Evolutionary conservation across 2,797 vertebrate species (phyloP).

Genomic region (Notolabrus celidotus): DNA sequence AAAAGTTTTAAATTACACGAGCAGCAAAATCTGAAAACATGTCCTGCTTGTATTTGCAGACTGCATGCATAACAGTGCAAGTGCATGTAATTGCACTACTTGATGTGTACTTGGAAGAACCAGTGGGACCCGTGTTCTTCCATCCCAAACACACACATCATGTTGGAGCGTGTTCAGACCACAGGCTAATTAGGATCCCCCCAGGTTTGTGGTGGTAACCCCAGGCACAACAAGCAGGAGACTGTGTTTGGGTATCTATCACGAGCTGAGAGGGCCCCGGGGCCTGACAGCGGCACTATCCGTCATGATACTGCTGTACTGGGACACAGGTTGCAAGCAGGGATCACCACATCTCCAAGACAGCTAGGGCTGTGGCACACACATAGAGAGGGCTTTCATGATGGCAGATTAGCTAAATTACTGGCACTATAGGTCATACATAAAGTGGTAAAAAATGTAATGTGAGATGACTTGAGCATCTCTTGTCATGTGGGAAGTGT

Average conservation of each 20-base stretch:
- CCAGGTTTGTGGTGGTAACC: constrained; percentile 48
- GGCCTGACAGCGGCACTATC: constrained; percentile 49
- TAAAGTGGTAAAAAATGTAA: constrained; percentile 25
- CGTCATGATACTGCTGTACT: constrained; percentile 54
- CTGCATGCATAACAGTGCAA: not conserved
- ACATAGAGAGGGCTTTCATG: constrained; percentile 6
- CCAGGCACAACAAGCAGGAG: constrained; percentile 41
- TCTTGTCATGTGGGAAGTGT: constrained; percentile 57
- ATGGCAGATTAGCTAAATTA: constrained; percentile 61
- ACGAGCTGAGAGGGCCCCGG: constrained; percentile 43
- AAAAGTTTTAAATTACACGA: not conserved
- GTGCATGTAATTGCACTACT: not conserved
- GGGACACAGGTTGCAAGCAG: constrained; percentile 61
- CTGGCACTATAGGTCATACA: constrained; percentile 45
- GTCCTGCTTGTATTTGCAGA: not conserved
- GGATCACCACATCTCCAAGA: constrained; percentile 22
- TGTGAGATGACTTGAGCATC: constrained; percentile 50
- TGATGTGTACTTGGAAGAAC: constrained; percentile 5
- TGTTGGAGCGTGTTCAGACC: constrained; percentile 20
- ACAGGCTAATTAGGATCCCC: constrained; percentile 69
- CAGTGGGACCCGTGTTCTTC: not conserved
- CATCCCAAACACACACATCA: constrained; percentile 43
- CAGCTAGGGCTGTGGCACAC: constrained; percentile 7
- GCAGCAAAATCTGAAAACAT: not conserved
- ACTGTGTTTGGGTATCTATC: constrained; percentile 68